Evolutionary conservation across 2,113 vertebrate genomes (phyloP).

Genomic region (Chunga burmeisteri): DNA sequence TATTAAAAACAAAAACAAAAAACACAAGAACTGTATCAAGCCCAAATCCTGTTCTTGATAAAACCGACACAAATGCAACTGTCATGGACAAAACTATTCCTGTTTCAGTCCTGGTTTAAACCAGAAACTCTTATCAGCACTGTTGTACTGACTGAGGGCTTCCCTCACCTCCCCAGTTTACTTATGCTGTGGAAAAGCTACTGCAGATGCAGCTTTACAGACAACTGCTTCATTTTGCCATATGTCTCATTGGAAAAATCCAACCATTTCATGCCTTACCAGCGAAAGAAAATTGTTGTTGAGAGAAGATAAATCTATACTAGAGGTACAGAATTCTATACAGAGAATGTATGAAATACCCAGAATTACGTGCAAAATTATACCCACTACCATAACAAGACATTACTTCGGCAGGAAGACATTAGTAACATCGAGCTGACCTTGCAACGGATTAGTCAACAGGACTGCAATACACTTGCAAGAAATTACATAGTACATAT

Average conservation of each 20-base stretch:
- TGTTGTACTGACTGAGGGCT: neutral
- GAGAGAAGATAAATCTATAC: neutral
- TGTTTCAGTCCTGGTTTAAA: neutral
- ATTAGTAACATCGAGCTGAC: neutral
- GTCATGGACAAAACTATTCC: neutral
- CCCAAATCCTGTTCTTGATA: neutral
- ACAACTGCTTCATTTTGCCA: neutral
- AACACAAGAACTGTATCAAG: neutral
- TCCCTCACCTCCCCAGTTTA: neutral
- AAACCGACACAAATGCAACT: neutral
- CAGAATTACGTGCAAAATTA: neutral
- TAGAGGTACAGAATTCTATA: neutral
- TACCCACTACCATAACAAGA: neutral
- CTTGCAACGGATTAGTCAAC: neutral
- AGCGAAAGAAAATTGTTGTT: neutral
- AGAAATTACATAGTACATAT: neutral
- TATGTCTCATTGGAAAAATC: neutral
- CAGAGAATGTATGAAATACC: neutral
- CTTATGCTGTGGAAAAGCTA: neutral
- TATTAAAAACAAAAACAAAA: neutral
- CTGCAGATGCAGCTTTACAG: neutral
- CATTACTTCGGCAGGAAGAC: neutral
- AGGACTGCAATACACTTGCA: neutral
- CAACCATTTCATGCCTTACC: neutral
- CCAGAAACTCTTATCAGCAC: neutral